Conservation (phyloP, 2,888 invertebrate genomes). For the Lasioglossum morio region DNA sequence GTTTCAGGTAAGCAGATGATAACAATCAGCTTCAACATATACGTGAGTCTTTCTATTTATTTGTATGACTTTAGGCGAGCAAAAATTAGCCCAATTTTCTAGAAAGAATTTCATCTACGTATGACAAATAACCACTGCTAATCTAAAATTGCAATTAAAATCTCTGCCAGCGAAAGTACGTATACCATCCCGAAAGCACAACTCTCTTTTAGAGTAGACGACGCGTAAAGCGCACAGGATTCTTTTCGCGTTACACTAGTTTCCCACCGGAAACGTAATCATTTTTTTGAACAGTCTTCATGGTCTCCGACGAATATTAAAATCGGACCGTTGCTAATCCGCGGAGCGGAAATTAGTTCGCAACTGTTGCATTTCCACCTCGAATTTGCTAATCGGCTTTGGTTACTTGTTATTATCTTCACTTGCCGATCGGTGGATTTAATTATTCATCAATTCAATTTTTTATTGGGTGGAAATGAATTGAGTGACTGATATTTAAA, state of each 20-base stretch:
- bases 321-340: conserved; percentile 32
- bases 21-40: neutral
- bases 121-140: neutral
- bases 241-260: neutral
- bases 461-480: neutral
- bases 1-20: conserved; percentile 52
- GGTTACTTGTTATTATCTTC: conserved; percentile 10
- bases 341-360: conserved; percentile 14
- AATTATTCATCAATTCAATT: conserved; percentile 15
- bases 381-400: conserved; percentile 40
- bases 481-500: neutral
- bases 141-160: neutral
- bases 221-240: neutral
- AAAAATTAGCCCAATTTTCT: neutral
- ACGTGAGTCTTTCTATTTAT: conserved; percentile 1
- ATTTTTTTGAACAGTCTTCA: neutral
- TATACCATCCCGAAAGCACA: neutral
- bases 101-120: neutral
- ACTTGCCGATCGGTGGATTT: conserved; percentile 18
- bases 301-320: conserved; percentile 26
- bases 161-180: neutral
- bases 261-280: neutral
- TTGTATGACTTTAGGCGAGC: neutral
- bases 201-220: neutral
- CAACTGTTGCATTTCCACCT: conserved; percentile 8